A percentile compares a stretch with the other conserved stretches of the same genome.
Evolutionary conservation across 2,113 vertebrate species (phyloP).

Genomic region (Ctenodactylus gundi): DNA sequence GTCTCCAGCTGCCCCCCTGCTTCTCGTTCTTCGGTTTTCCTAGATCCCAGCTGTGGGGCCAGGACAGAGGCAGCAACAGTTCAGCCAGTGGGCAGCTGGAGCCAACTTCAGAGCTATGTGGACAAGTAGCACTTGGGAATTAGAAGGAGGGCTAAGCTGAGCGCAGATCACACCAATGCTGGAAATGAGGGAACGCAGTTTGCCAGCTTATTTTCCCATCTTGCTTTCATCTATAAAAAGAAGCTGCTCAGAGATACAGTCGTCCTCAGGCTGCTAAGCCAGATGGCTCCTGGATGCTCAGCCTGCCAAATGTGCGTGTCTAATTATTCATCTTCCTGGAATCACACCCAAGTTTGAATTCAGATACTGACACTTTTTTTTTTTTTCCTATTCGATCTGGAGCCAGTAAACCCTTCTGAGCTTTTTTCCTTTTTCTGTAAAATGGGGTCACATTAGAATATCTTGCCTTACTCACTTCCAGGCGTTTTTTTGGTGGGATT

Average conservation of each 20-base stretch:
- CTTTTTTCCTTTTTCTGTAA: conserved; percentile 42
- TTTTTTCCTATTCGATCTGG: conserved; percentile 47
- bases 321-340: conserved; percentile 67
- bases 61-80: neutral
- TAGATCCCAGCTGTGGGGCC: conserved; percentile 47
- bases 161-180: conserved; percentile 11
- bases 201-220: conserved; percentile 65
- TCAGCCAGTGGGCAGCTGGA: neutral
- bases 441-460: conserved; percentile 28
- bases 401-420: conserved; percentile 47
- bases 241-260: conserved; percentile 62
- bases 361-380: conserved; percentile 52
- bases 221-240: conserved; percentile 75
- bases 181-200: conserved; percentile 52
- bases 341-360: conserved; percentile 62
- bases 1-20: conserved; percentile 59
- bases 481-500: neutral
- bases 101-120: neutral
- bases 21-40: conserved; percentile 33
- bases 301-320: conserved; percentile 61
- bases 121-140: neutral
- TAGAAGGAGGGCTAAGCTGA: conserved; percentile 33
- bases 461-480: neutral
- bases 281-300: conserved; percentile 64
- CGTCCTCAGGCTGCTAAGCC: conserved; percentile 61